A percentile compares a stretch with the other conserved stretches of the same genome.
phyloP scores from a whole-genome alignment of 1,140 invertebrate species.

The Plectrocnemia conspersa region DNA sequence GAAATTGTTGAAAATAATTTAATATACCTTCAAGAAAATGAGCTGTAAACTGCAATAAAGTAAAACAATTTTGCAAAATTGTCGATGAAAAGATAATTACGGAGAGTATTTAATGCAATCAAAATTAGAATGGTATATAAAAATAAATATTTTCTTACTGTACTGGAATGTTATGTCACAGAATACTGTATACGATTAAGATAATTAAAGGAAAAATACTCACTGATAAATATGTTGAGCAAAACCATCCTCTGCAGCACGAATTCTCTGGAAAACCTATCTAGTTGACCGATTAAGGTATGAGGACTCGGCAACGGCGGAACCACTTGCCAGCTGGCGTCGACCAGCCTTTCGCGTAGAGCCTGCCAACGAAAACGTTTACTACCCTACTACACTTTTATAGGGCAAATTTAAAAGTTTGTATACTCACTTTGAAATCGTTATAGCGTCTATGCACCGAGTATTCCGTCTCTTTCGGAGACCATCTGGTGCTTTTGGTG shows the following conservation, averaged over 20 bases:
- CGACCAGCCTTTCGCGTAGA: constrained; percentile 25
- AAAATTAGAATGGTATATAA: no score
- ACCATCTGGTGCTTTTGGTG: constrained; percentile 63
- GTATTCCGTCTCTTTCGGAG: constrained; percentile 62
- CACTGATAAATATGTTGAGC: constrained; percentile 65
- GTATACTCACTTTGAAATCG: constrained; percentile 53
- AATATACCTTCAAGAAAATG: no score
- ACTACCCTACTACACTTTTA: background rate
- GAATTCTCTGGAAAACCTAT: constrained; percentile 73
- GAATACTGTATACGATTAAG: no score
- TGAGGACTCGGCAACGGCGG: constrained; percentile 70
- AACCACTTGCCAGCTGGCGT: constrained; percentile 24
- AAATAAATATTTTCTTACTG: no score
- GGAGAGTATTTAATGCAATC: no score
- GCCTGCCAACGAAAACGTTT: constrained; percentile 21
- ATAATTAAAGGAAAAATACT: no score
- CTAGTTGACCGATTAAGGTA: constrained; percentile 63
- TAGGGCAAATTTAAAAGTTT: background rate
- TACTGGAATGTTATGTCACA: no score
- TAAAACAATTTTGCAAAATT: no score
- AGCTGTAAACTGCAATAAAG: no score
- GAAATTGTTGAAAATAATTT: no score
- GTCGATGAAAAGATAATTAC: no score
- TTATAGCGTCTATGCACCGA: constrained; percentile 67
- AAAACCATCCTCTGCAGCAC: constrained; percentile 64